Evolutionary conservation across 2,113 vertebrate genomes (phyloP).

Genomic region (Apodemus speciosus): DNA sequence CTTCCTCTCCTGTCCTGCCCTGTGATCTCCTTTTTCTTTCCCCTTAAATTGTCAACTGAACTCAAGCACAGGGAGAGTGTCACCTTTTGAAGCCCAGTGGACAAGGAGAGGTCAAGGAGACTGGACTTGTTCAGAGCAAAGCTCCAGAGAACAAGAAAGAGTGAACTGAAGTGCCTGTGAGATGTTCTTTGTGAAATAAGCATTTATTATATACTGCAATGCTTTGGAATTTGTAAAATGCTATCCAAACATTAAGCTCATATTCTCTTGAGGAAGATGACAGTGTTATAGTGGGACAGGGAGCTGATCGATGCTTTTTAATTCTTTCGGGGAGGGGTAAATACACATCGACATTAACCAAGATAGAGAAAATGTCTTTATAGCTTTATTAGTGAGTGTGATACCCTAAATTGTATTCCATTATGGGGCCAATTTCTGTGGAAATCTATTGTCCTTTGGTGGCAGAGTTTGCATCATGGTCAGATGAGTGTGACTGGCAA

Average conservation of each 20-base stretch:
- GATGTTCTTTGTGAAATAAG: neutral
- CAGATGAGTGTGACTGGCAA: neutral
- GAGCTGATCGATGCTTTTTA: neutral
- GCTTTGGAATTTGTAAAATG: neutral
- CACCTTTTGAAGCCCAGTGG: too few relatives aligned
- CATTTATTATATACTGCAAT: neutral
- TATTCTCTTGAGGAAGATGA: neutral
- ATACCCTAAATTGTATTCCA: neutral
- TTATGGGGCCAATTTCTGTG: neutral
- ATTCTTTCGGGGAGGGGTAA: neutral
- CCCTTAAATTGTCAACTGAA: neutral
- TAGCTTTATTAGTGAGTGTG: neutral
- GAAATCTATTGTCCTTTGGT: neutral
- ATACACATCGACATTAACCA: constrained; percentile 3
- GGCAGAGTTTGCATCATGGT: neutral
- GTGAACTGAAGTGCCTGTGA: neutral
- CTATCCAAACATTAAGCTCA: neutral
- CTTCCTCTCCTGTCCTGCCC: neutral
- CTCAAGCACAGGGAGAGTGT: neutral
- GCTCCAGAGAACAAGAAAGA: constrained; percentile 10
- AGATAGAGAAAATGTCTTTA: neutral
- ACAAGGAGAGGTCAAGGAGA: neutral
- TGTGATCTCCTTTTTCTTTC: neutral
- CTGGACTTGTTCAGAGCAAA: neutral
- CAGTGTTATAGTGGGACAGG: neutral